A percentile compares a stretch with the other conserved stretches of the same genome.
These are phyloP conservation scores for Passer domesticus DNA, from an alignment of 2,113 vertebrate genomes.

Conservation along the genomic window DNA sequence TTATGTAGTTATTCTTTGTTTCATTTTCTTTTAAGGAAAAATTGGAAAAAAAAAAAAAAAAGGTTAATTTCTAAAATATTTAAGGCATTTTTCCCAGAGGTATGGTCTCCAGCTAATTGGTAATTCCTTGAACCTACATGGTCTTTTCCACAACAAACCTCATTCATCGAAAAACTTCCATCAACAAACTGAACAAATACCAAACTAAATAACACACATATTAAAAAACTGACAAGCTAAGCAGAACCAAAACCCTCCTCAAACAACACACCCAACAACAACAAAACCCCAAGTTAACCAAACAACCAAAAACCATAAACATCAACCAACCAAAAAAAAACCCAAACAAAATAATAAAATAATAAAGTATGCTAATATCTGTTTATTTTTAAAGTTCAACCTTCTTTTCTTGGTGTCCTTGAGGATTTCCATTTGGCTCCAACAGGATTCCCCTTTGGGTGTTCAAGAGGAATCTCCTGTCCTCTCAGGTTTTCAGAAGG, in stretches of 20 bases:
- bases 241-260: background rate
- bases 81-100: background rate
- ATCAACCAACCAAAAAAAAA: background rate
- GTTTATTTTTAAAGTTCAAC: background rate
- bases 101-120: accelerated
- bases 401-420: background rate
- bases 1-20: background rate
- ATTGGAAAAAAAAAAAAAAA: background rate
- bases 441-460: background rate
- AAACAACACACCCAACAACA: background rate
- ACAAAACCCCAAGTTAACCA: background rate
- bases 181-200: background rate
- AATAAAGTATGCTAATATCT: background rate
- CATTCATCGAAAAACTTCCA: background rate
- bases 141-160: background rate
- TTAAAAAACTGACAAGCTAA: background rate
- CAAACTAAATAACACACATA: background rate
- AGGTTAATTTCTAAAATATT: background rate
- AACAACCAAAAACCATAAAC: background rate
- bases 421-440: background rate
- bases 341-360: accelerated
- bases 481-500: background rate
- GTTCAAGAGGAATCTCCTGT: background rate
- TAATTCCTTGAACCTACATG: background rate
- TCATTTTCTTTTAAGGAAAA: background rate